Base-by-base conservation (phyloP, 2,888 invertebrate species). In the Xestia rhomboidea region DNA sequence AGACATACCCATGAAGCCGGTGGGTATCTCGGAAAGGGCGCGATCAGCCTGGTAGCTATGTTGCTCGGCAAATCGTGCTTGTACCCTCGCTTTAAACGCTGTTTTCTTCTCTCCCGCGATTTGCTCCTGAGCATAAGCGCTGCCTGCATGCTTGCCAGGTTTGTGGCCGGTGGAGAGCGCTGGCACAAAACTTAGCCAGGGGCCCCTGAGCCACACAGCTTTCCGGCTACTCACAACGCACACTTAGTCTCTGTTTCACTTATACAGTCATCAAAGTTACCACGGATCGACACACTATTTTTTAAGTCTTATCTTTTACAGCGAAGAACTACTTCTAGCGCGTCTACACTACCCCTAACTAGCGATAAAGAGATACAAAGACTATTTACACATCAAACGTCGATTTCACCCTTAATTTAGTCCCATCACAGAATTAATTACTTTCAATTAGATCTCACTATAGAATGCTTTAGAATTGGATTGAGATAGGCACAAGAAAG, bases 111-210 rank as follows among this genome's bases (percentile, higher is more conserved):
- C 97, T 98, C 98, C 97, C 98, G 98, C 97, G 98, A 98, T 97
- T 98, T 98, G 97, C 98, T 97, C 97, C 98, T 98, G 97, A 98
- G 98, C 97, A 98, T 98, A 97, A 98, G 98, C 97, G 98, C 98
- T 97, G 98, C 98, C 98, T 98, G 98, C 98, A 98, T 98, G 95
- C 98, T 98, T 97, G 97, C 98, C 97, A 96, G 96, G 94, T 95
- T 96, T 96, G 95, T 93, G 93, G 95, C 95, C 93, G 92, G 92
- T 69, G 82, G 87, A 88, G 84, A 92, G 90, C 93, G 82, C 89
- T 90, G 90, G 90, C 89, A 89, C 86, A 90, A 91, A 92, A 92
- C 89, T 92, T 89, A 93, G 91, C 91, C 89, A 84, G 79, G 79
- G 87, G 92, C 91, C 88, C 71, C 68, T 70, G 84, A 73, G 41